These are phyloP conservation scores for Calephelis virginiensis DNA, from an alignment of 1,140 invertebrate genomes.

Conservation along the genomic window DNA sequence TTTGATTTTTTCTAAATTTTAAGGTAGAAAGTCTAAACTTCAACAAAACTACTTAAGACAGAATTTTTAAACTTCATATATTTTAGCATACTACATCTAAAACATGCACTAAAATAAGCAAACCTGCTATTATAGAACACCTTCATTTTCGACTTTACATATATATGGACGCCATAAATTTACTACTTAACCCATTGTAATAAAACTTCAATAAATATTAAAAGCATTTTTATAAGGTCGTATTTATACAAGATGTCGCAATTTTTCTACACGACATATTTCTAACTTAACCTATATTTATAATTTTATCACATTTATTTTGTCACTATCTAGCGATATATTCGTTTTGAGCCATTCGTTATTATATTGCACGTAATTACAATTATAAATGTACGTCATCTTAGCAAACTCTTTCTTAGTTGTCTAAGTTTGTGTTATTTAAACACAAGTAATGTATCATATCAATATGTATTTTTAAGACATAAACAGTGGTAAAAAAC, in stretches of 20 bases:
- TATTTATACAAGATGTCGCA: neutral
- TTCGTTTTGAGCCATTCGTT: constrained; percentile 22
- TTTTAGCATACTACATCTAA: too few relatives aligned
- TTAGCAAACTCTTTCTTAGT: too few relatives aligned
- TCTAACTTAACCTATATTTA: constrained; percentile 22
- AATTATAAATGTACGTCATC: too few relatives aligned
- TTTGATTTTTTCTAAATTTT: too few relatives aligned
- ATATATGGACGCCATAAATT: neutral
- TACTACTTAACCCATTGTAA: constrained; percentile 2
- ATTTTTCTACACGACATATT: constrained; percentile 1
- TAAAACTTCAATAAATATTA: neutral
- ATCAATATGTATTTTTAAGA: too few relatives aligned
- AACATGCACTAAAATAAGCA: neutral
- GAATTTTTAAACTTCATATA: too few relatives aligned
- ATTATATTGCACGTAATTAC: constrained; percentile 10
- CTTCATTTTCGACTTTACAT: neutral
- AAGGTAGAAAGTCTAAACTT: too few relatives aligned
- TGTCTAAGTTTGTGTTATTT: too few relatives aligned
- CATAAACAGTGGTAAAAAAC: too few relatives aligned
- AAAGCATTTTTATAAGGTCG: constrained; percentile 7
- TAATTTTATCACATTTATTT: constrained; percentile 22
- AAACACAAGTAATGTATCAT: too few relatives aligned
- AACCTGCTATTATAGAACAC: neutral
- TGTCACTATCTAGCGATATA: constrained; percentile 21
- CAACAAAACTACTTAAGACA: too few relatives aligned